These are phyloP conservation scores for Tachyglossus aculeatus DNA, from an alignment of 2,797 vertebrate genomes.

Conservation along the genomic window DNA sequence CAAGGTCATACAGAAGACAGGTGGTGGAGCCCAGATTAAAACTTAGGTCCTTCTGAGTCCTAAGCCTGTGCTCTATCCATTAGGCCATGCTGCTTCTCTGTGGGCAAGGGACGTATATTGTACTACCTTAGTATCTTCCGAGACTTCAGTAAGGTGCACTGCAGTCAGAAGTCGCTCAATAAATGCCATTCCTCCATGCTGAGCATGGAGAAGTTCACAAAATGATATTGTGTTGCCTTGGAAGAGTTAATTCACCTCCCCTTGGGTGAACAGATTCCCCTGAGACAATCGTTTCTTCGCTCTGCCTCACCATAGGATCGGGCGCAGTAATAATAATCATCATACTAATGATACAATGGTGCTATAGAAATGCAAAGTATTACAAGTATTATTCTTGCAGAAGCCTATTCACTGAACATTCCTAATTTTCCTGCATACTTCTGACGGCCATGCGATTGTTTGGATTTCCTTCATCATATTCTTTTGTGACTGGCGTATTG, in stretches of 20 bases:
- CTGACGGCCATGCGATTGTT: slow-evolving; percentile 6
- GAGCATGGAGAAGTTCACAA: neutral
- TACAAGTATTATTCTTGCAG: slow-evolving; percentile 19
- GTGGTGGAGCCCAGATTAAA: no score
- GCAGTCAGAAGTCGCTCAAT: no score
- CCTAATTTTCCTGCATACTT: slow-evolving; percentile 19
- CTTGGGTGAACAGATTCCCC: slow-evolving; percentile 20
- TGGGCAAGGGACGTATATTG: no score
- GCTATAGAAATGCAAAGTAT: slow-evolving; percentile 26
- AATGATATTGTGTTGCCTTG: neutral
- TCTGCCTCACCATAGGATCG: slow-evolving; percentile 18
- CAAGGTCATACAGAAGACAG: no score
- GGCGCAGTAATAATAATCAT: slow-evolving; percentile 26
- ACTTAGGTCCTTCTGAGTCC: no score
- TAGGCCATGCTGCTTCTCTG: no score
- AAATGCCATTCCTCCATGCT: no score
- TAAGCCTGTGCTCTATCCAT: no score
- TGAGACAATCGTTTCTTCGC: slow-evolving; percentile 40
- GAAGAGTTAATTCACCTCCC: slow-evolving; percentile 27
- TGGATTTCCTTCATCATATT: slow-evolving; percentile 23
- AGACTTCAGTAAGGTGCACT: no score
- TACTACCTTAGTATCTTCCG: no score
- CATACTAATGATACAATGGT: slow-evolving; percentile 37
- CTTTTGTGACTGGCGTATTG: slow-evolving; percentile 14
- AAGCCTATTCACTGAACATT: slow-evolving; percentile 27